These are phyloP conservation scores for Ylistrum balloti DNA, from an alignment of 1,140 invertebrate species.

Conservation along the genomic window DNA sequence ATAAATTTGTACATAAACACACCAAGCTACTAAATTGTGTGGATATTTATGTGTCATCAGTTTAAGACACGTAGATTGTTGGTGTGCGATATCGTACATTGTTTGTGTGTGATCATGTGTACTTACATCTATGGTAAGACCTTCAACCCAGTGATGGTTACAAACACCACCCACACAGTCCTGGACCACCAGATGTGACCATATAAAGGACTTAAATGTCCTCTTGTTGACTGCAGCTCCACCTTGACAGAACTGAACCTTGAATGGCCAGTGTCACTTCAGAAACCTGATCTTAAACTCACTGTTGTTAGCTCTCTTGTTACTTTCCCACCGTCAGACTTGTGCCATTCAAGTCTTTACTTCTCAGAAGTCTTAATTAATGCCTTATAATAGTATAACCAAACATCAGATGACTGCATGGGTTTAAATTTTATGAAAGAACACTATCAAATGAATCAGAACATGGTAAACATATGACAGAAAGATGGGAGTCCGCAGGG, in stretches of 20 bases:
- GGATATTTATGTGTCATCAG: not conserved
- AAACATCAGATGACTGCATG: not conserved
- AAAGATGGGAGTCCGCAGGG: not conserved
- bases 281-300: not conserved
- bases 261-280: not conserved
- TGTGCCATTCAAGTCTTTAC: not conserved
- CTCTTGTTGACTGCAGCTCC: not conserved
- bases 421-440: constrained; percentile 7
- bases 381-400: not conserved
- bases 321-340: not conserved
- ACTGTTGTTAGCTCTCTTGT: not conserved
- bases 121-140: not conserved
- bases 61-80: too few relatives aligned
- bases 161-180: too few relatives aligned
- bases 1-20: not conserved
- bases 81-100: too few relatives aligned
- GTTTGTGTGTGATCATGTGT: not conserved
- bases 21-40: not conserved
- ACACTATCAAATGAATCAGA: not conserved
- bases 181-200: not conserved
- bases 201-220: not conserved
- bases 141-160: not conserved
- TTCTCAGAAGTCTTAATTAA: not conserved
- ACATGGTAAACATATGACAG: too few relatives aligned
- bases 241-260: not conserved